Conservation (phyloP, 2,888 invertebrate genomes). For the Volucella bombylans region DNA sequence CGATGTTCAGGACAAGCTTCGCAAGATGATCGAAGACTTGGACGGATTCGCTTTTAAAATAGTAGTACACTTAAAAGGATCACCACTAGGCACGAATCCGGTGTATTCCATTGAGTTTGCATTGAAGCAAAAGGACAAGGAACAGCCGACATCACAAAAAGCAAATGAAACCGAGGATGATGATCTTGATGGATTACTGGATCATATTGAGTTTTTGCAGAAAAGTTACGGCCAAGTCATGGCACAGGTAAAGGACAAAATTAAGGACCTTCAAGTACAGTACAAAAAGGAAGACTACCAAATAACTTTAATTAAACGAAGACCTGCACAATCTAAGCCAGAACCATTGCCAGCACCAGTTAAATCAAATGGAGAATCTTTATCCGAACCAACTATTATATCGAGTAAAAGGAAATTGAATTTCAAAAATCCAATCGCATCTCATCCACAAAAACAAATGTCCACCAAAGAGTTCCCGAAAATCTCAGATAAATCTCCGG, state of each 20-base stretch:
- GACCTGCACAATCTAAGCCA: background rate
- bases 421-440: background rate
- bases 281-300: constrained; percentile 8
- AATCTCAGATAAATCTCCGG: background rate
- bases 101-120: background rate
- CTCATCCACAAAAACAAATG: background rate
- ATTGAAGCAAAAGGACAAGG: background rate
- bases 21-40: too few species aligned
- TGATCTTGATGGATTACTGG: too few species aligned
- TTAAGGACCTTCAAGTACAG: too few species aligned
- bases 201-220: too few species aligned
- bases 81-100: background rate
- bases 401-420: background rate
- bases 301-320: background rate
- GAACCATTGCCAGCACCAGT: background rate
- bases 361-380: background rate
- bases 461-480: constrained; percentile 6
- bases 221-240: too few species aligned
- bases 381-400: too few species aligned
- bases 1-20: constrained; percentile 13
- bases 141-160: too few species aligned
- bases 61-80: constrained; percentile 14
- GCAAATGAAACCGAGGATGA: too few species aligned
- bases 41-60: constrained; percentile 17
- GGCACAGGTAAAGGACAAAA: too few species aligned